Evolutionary conservation across 1,140 invertebrate species (phyloP).

Genomic region (Nephotettix cincticeps): DNA sequence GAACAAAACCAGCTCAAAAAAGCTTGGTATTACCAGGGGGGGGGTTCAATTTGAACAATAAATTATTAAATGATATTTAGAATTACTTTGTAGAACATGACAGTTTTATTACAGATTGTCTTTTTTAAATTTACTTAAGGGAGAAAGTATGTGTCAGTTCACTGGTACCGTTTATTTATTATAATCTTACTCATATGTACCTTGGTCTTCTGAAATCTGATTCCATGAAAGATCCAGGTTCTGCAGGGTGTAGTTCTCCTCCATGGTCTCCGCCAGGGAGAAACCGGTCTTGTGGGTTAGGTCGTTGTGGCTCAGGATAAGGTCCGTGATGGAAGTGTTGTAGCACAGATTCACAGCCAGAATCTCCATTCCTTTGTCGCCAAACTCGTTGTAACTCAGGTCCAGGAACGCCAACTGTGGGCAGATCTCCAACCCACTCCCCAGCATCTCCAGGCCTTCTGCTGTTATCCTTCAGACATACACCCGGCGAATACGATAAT

Average conservation of each 20-base stretch:
- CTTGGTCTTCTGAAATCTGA: background rate
- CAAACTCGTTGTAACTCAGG: constrained; percentile 4
- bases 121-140: no score
- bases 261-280: background rate
- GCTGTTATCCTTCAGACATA: background rate
- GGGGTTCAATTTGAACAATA: no score
- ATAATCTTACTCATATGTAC: no score
- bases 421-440: background rate
- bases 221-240: background rate
- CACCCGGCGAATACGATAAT: no score
- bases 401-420: background rate
- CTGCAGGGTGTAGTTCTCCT: background rate
- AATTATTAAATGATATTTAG: no score
- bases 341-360: background rate
- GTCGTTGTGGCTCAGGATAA: background rate
- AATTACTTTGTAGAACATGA: no score
- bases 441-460: background rate
- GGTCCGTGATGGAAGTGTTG: background rate
- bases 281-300: background rate
- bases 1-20: no score
- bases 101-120: no score
- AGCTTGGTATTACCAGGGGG: no score
- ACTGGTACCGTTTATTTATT: no score
- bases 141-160: no score
- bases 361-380: background rate